Conservation (phyloP, 2,888 invertebrate genomes). For the Drosophila rubida region DNA sequence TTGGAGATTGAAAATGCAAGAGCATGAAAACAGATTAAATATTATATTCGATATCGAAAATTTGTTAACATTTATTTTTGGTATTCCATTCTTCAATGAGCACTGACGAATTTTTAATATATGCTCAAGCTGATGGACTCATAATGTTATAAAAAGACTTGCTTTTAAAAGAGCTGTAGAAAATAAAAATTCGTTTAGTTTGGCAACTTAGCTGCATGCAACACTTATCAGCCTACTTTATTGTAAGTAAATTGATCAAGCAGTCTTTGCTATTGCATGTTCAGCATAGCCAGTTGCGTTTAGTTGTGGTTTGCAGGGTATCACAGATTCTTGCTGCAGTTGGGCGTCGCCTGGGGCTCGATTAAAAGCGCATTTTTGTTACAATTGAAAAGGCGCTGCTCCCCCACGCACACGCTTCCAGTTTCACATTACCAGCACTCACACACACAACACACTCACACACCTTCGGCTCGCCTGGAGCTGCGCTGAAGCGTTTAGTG, state of each 20-base stretch:
- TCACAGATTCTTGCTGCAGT: conserved; percentile 6
- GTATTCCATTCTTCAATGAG: no score
- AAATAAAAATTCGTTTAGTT: no score
- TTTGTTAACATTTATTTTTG: no score
- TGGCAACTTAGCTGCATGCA: no score
- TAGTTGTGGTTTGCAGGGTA: conserved; percentile 13
- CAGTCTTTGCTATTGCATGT: no score
- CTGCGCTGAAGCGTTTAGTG: conserved; percentile 29
- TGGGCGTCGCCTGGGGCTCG: conserved; percentile 28
- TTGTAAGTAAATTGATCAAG: background rate
- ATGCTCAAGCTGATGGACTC: no score
- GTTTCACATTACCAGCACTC: conserved; percentile 14
- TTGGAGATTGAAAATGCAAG: no score
- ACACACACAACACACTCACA: background rate
- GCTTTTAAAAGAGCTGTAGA: no score
- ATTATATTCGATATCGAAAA: no score
- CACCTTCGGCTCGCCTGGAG: background rate
- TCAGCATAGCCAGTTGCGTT: background rate
- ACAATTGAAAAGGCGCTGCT: conserved; percentile 25
- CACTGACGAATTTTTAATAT: no score
- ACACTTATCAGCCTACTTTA: background rate
- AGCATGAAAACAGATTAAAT: no score
- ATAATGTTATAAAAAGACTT: no score
- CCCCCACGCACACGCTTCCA: conserved; percentile 20
- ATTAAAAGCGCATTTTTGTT: conserved; percentile 16